Evolutionary conservation across 2,113 vertebrate genomes (phyloP).

Genomic region (Polyodon spathula): DNA sequence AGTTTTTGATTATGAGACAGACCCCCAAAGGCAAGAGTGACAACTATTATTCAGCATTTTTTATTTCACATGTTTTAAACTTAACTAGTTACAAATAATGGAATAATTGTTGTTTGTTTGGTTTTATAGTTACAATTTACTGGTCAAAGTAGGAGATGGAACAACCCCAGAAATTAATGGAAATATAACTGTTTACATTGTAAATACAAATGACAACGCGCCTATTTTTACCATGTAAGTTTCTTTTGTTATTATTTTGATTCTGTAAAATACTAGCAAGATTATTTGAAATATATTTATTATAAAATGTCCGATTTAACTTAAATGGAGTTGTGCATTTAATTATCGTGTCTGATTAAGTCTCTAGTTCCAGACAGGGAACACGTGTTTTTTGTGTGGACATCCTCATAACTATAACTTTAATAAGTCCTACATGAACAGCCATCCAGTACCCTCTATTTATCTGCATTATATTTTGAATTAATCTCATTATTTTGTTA

Average conservation of each 20-base stretch:
- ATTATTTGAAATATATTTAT: background rate
- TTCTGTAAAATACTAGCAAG: background rate
- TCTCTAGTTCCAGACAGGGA: no score
- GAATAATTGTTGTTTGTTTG: background rate
- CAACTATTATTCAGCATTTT: background rate
- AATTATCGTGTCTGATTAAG: no score
- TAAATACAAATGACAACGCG: slow-evolving; percentile 21
- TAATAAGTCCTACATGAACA: no score
- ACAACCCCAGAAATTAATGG: slow-evolving; percentile 13
- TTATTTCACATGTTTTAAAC: background rate
- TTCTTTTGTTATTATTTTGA: background rate
- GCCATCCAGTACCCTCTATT: no score
- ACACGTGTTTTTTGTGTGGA: no score
- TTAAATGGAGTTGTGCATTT: background rate
- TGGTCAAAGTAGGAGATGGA: slow-evolving; percentile 14
- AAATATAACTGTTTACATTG: slow-evolving; percentile 12
- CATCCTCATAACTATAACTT: no score
- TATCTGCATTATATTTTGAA: background rate
- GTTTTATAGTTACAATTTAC: slow-evolving; percentile 14
- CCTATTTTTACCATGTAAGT: slow-evolving; percentile 20
- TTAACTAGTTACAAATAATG: background rate
- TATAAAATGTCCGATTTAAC: background rate
- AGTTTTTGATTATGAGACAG: slow-evolving; percentile 16
- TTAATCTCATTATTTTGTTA: background rate
- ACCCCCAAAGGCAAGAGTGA: slow-evolving; percentile 15